A percentile compares a stretch with the other conserved stretches of the same genome.
Conservation (phyloP, 2,888 invertebrate genomes). For the Andrena chrysosceles region DNA sequence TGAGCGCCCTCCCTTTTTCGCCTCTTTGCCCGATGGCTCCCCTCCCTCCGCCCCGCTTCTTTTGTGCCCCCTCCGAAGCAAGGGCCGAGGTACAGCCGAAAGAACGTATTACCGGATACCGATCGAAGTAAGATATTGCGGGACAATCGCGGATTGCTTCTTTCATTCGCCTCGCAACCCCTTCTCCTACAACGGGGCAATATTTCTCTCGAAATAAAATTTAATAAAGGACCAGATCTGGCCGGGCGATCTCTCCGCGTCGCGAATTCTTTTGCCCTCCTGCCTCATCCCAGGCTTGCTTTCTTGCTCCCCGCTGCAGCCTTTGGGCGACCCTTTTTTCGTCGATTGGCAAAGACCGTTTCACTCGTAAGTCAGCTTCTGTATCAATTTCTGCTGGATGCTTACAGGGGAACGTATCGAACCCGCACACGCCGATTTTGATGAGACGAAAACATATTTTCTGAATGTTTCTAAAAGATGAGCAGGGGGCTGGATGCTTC, state of each 20-base stretch:
- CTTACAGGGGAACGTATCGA: too few relatives aligned
- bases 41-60: neutral
- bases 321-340: neutral
- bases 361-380: too few relatives aligned
- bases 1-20: constrained; percentile 48
- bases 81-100: constrained; percentile 52
- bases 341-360: too few relatives aligned
- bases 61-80: neutral
- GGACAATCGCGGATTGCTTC: constrained; percentile 69
- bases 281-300: neutral
- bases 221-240: constrained; percentile 53
- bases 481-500: too few relatives aligned
- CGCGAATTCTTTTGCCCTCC: constrained; percentile 19
- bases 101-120: constrained; percentile 71
- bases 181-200: constrained; percentile 25
- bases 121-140: constrained; percentile 68
- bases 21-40: constrained; percentile 7
- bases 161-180: constrained; percentile 40
- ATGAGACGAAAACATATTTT: too few relatives aligned
- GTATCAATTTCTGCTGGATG: too few relatives aligned
- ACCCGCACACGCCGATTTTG: too few relatives aligned
- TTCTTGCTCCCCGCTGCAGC: neutral
- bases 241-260: constrained; percentile 35
- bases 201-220: constrained; percentile 62
- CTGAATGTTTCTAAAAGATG: too few relatives aligned